phyloP scores from a whole-genome alignment of 2,888 invertebrate species.

The Tupiocoris notatus region DNA sequence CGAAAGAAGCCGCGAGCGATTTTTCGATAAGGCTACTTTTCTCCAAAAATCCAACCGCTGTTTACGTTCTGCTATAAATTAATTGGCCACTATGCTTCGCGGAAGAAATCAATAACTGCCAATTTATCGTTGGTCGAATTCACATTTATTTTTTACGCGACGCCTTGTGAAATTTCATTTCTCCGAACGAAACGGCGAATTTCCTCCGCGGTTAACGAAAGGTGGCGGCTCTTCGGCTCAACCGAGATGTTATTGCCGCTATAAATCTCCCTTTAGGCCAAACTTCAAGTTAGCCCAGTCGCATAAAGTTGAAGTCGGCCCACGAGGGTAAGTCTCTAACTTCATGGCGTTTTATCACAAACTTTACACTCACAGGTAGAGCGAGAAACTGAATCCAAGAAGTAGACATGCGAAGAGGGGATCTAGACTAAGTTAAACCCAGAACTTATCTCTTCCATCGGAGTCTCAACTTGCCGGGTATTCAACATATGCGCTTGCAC shows the following conservation, averaged over 20 bases:
- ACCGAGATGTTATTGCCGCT: conserved; percentile 36
- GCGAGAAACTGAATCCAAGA: conserved; percentile 7
- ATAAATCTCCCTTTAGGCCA: conserved; percentile 35
- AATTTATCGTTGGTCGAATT: no score
- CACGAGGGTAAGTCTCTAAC: conserved; percentile 32
- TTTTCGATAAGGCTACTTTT: no score
- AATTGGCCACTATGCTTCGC: no score
- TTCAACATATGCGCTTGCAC: background rate
- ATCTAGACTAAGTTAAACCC: background rate
- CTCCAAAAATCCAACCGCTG: no score
- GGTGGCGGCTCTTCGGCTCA: conserved; percentile 18
- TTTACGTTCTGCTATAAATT: no score
- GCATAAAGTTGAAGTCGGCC: conserved; percentile 25
- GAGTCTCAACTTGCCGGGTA: background rate
- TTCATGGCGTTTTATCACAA: conserved; percentile 39
- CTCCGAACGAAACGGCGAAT: conserved; percentile 10
- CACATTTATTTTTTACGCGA: no score
- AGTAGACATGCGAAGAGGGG: background rate
- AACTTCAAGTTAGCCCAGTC: conserved; percentile 27
- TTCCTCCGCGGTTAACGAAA: conserved; percentile 15
- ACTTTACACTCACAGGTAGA: conserved; percentile 43
- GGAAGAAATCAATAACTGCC: no score
- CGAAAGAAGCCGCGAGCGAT: no score
- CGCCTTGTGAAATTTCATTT: no score
- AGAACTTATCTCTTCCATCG: background rate